Conservation (phyloP, 2,888 invertebrate species). For the Idaea biselata region DNA sequence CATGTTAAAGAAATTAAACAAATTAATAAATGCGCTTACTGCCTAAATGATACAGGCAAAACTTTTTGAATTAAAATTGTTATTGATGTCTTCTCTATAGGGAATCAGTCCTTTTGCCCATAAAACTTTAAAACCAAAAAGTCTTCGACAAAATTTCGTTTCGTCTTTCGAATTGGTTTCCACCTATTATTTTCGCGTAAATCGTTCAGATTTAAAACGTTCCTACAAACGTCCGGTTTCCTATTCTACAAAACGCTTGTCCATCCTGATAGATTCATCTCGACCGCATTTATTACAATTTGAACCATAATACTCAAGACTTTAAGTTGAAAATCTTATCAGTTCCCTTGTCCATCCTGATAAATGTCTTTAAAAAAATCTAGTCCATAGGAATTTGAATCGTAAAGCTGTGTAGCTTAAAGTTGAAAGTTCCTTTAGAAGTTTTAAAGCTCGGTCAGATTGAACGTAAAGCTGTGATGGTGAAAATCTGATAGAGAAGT, state of each 20-base stretch:
- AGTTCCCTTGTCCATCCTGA: slow-evolving; percentile 69
- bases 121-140: slow-evolving; percentile 10
- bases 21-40: too few relatives aligned
- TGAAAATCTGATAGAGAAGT: slow-evolving; percentile 70
- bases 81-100: too few relatives aligned
- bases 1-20: too few relatives aligned
- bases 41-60: too few relatives aligned
- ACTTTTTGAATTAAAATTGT: too few relatives aligned
- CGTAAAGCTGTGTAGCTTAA: slow-evolving; percentile 22
- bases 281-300: too few relatives aligned
- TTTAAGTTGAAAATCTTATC: too few relatives aligned
- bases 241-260: slow-evolving; percentile 75
- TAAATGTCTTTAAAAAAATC: slow-evolving; percentile 61
- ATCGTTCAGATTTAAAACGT: slow-evolving; percentile 71
- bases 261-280: slow-evolving; percentile 64
- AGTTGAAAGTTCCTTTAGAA: slow-evolving; percentile 31
- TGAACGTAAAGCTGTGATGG: slow-evolving; percentile 38
- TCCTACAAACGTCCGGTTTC: slow-evolving; percentile 65
- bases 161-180: slow-evolving; percentile 52
- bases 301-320: too few relatives aligned
- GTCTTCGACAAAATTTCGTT: slow-evolving; percentile 41
- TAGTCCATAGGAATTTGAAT: slow-evolving; percentile 27
- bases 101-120: neutral
- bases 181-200: slow-evolving; percentile 70
- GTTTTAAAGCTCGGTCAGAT: slow-evolving; percentile 48